Evolutionary conservation across 2,888 invertebrate genomes (phyloP).

Genomic region (Papilio elwesi): DNA sequence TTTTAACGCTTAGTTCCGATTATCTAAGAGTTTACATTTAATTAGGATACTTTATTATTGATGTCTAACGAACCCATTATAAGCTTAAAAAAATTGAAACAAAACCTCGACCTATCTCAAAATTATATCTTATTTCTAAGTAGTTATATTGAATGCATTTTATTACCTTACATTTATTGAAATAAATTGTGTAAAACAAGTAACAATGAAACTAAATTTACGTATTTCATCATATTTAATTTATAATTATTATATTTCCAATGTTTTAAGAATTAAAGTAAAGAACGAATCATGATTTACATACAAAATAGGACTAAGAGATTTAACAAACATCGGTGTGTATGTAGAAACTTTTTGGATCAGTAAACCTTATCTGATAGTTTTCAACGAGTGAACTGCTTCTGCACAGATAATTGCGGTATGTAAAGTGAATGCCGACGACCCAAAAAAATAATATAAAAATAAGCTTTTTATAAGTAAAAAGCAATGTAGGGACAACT

Average conservation of each 20-base stretch:
- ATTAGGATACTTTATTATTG: too few relatives aligned
- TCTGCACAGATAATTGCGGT: constrained; percentile 19
- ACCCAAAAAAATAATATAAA: constrained; percentile 21
- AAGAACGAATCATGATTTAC: too few relatives aligned
- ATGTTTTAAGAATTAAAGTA: too few relatives aligned
- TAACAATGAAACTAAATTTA: background rate
- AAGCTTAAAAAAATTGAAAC: too few relatives aligned
- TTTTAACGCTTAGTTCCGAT: too few relatives aligned
- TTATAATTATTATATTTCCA: too few relatives aligned
- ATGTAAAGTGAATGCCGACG: constrained; percentile 18
- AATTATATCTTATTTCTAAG: too few relatives aligned
- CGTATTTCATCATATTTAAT: background rate
- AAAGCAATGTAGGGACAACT: constrained; percentile 19
- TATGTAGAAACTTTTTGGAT: constrained; percentile 2
- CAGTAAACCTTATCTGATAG: constrained; percentile 15
- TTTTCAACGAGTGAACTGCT: constrained; percentile 8
- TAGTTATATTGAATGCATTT: too few relatives aligned
- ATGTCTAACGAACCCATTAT: too few relatives aligned
- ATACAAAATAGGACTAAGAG: background rate
- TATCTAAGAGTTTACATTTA: too few relatives aligned
- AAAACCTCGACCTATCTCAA: too few relatives aligned
- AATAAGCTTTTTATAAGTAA: constrained; percentile 15
- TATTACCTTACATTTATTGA: too few relatives aligned
- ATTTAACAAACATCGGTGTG: background rate
- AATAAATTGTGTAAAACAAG: background rate